Evolutionary conservation across 2,888 invertebrate species (phyloP), one percentile per base, ranked within the genome.

Genomic region (Eurytoma californica): DNA sequence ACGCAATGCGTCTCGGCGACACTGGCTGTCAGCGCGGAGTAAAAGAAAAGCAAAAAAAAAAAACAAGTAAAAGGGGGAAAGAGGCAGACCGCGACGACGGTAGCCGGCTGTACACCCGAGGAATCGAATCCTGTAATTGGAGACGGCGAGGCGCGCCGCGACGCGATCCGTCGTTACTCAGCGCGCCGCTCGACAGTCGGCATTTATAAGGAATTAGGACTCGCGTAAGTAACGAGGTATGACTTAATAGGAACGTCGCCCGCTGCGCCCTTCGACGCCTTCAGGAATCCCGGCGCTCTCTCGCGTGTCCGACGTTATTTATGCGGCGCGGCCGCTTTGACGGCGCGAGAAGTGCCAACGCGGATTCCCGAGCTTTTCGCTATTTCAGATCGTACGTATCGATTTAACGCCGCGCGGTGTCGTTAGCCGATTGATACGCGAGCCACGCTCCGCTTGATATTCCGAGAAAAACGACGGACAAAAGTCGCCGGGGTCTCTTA

Each of bases 1-100:
- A 85, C 86, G 87, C 87, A 86, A 88, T 87, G 86, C 85, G 86
- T 87, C 88, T 86, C 85, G 83, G 87, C 84, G 87, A 88, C 86
- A 88, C 86, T 24, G 14, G 28, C 39, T n/a, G 9, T 24, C 57
- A 30, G 61, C 61, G 13, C 53, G 28, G 0, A 28, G 3, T 16
- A 61, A 49, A 61, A 30, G 7, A 39, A 39, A 1, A 39, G 9
- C 7, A 9, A 39, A 39, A 39, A 5, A 39, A 39, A 39, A 30
- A 30, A 24, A 49, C 20, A 58, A 30, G 30, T 65, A 60, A 77
- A 51, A 74, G n/a, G 28, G 65, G 20, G 20, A 72, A 60, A 77
- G 30, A 74, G 12, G 28, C 18, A 60, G 7, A n/a, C n/a, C 47
- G 16, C n/a, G 39, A 61, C 39, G 39, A 16, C 66, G 77, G 70